Evolutionary conservation across 2,888 invertebrate species (phyloP).

Genomic region (Melieria picta): DNA sequence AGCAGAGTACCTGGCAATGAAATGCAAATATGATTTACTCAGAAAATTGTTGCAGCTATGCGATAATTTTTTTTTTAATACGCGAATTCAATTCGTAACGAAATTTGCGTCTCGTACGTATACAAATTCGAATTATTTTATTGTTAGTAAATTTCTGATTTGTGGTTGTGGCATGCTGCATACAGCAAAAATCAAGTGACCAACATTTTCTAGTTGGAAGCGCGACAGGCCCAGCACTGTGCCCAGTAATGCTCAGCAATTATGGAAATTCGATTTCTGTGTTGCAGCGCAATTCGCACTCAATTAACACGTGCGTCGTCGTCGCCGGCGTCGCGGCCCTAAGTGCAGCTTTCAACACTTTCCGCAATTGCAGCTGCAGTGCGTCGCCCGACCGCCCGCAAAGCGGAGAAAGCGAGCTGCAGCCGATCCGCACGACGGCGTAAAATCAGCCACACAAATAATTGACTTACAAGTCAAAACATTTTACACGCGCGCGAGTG

Average conservation of each 20-base stretch:
- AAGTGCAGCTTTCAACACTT: constrained; percentile 60
- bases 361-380: constrained; percentile 39
- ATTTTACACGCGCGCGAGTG: constrained; percentile 23
- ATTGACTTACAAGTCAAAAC: constrained; percentile 37
- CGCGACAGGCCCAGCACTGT: too few species aligned
- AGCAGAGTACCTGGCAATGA: too few species aligned
- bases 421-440: not conserved
- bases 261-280: constrained; percentile 16
- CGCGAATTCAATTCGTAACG: too few species aligned
- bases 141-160: too few species aligned
- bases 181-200: too few species aligned
- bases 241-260: constrained; percentile 20
- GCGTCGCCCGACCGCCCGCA: constrained; percentile 24
- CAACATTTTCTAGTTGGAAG: too few species aligned
- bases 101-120: too few species aligned
- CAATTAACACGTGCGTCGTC: constrained; percentile 22
- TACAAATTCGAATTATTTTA: too few species aligned
- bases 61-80: too few species aligned
- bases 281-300: constrained; percentile 28
- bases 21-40: too few species aligned
- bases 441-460: constrained; percentile 9
- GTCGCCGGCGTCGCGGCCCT: constrained; percentile 33
- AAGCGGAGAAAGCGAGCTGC: constrained; percentile 28
- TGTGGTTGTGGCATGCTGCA: too few species aligned
- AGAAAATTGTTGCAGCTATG: too few species aligned